Evolutionary conservation across 2,113 vertebrate species (phyloP), one percentile per base, ranked within the genome.

Genomic region (Oncorhynchus keta): DNA sequence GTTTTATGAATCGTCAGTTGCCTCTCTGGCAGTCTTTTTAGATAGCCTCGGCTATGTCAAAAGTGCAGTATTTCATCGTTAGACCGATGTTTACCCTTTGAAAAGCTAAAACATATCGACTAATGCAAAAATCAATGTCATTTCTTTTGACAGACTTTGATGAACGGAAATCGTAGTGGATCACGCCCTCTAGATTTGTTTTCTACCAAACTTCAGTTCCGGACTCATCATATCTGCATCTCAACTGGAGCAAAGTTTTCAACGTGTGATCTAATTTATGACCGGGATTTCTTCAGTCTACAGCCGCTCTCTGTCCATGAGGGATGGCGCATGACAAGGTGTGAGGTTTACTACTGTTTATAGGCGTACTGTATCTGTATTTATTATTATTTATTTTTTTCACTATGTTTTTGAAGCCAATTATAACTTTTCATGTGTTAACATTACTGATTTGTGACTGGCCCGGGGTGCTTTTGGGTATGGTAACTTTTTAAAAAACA

Each of bases 1-100:
- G 51, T 81, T 85, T 85, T 84, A 85, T 84, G 81, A 89, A 78
- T 82, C 86, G 85, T 88, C 86, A 74, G 81, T 81, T 77, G 85
- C 76, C 83, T 77, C 73, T 70, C 78, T 76, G 84, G 84, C 78
- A 68, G 30, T 75, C 79, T 57, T 45, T 45, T 62, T 67, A 75
- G 77, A 81, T 67, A 64, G 61, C 61, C 24, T 64, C 85, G 90
- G 85, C 86, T 24, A 85, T 89, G 89, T 87, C 85, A 91, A 88
- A 90, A 83, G 88, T 89, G 85, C 82, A 55, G 72, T 64, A 45
- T 67, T 80, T 32, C 73, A 68, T 45, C 2, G 9, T 45, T 45
- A 45, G 39, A 45, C 2, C 39, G 11, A 9, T 45, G 9, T 45
- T 45, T 45, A 45, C 39, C 2, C 39, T 45, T 45, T 45, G 2